Evolutionary conservation across 1,140 invertebrate genomes (phyloP).

Genomic region (Drosophila pallidifrons): DNA sequence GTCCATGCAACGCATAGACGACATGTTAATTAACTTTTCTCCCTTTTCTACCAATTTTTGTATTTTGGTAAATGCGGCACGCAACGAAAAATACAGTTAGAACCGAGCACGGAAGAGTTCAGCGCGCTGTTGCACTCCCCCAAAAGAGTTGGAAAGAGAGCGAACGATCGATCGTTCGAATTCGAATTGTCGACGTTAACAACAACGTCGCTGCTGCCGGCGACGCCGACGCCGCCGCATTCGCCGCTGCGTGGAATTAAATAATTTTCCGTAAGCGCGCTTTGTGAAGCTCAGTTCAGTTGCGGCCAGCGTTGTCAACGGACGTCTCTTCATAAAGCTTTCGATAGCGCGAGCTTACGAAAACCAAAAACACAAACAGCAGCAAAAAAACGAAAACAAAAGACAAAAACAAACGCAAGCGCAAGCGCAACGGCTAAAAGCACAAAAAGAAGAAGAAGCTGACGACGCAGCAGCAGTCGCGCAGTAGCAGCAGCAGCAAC

Average conservation of each 20-base stretch:
- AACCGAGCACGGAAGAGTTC: slow-evolving; percentile 36
- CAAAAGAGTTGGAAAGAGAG: not conserved
- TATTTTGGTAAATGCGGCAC: slow-evolving; percentile 33
- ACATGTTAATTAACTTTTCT: slow-evolving; percentile 36
- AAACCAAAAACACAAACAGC: no score
- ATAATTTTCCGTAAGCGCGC: slow-evolving; percentile 79
- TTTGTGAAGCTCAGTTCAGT: slow-evolving; percentile 80
- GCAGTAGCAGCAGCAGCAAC: not conserved
- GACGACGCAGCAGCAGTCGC: slow-evolving; percentile 16
- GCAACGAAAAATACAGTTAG: slow-evolving; percentile 44
- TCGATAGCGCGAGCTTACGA: slow-evolving; percentile 7
- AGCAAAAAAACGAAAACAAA: no score
- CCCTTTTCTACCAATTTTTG: not conserved
- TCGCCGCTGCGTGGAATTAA: slow-evolving; percentile 66
- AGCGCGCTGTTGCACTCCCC: not conserved
- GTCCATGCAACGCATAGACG: slow-evolving; percentile 19
- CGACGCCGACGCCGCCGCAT: slow-evolving; percentile 31
- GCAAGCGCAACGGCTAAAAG: slow-evolving; percentile 20
- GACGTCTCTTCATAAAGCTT: slow-evolving; percentile 54
- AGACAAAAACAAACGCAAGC: slow-evolving; percentile 6
- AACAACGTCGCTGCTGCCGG: slow-evolving; percentile 7
- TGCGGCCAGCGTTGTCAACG: slow-evolving; percentile 70
- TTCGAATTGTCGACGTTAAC: slow-evolving; percentile 25
- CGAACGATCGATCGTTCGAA: slow-evolving; percentile 42
- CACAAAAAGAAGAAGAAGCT: not conserved